phyloP scores from a whole-genome alignment of 2,797 vertebrate genomes.

The Megalops cyprinoides region DNA sequence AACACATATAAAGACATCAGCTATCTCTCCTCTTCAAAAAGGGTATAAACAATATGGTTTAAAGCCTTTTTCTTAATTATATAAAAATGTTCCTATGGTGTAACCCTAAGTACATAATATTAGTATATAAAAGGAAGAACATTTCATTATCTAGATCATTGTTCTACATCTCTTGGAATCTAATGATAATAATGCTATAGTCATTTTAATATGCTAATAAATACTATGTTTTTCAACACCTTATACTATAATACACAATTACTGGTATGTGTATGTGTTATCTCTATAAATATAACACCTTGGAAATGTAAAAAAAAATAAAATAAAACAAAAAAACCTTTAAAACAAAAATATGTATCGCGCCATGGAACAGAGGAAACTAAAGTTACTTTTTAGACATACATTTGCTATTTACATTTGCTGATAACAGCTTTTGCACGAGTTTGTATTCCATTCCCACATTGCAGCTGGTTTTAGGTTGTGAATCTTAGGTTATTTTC shows the following conservation, averaged over 20 bases:
- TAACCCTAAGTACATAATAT: conserved; percentile 49
- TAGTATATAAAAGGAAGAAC: conserved; percentile 63
- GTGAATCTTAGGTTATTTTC: conserved; percentile 19
- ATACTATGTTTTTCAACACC: conserved; percentile 52
- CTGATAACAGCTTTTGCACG: conserved; percentile 38
- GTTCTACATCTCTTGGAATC: conserved; percentile 45
- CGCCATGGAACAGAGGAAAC: conserved; percentile 45
- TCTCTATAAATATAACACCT: conserved; percentile 45
- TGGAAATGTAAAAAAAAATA: conserved; percentile 33
- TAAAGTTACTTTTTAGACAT: conserved; percentile 35
- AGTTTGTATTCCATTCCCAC: conserved; percentile 61
- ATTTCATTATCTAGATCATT: conserved; percentile 46
- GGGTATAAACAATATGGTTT: conserved; percentile 53
- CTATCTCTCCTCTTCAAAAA: conserved; percentile 46
- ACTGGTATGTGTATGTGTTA: conserved; percentile 43
- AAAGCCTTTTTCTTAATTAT: conserved; percentile 56
- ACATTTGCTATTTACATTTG: conserved; percentile 57
- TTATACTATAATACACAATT: conserved; percentile 50
- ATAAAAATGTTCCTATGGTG: conserved; percentile 59
- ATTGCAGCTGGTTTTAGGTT: conserved; percentile 44
- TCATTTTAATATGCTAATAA: conserved; percentile 51
- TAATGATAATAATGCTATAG: conserved; percentile 52
- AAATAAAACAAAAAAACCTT: conserved; percentile 33
- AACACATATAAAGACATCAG: conserved; percentile 58
- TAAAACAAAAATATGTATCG: conserved; percentile 35